These are phyloP conservation scores for Chrysoperla carnea DNA, from an alignment of 1,140 invertebrate species.

Conservation along the genomic window DNA sequence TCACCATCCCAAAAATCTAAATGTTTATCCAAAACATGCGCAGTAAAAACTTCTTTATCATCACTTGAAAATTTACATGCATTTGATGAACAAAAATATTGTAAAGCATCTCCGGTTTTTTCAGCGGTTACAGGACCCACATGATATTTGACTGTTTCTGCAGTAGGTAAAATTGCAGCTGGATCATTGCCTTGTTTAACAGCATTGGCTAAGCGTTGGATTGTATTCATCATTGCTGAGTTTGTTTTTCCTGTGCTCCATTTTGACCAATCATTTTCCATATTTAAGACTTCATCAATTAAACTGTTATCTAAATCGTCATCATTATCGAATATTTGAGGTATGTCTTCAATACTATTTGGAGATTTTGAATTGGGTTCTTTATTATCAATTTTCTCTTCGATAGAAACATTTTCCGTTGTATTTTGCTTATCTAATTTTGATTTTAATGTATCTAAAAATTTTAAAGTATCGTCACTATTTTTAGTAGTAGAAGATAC, in stretches of 20 bases:
- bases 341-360: no score
- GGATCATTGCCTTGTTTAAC: neutral
- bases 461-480: conserved; percentile 10
- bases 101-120: neutral
- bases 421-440: neutral
- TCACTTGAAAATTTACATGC: conserved; percentile 13
- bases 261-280: neutral
- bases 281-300: no score
- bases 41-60: conserved; percentile 12
- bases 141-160: neutral
- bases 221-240: neutral
- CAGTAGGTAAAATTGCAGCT: neutral
- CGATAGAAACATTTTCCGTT: conserved; percentile 1
- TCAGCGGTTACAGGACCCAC: neutral
- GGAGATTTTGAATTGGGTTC: no score
- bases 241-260: neutral
- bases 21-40: conserved; percentile 13
- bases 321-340: no score
- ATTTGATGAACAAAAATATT: conserved; percentile 10
- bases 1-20: conserved; percentile 11
- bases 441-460: conserved; percentile 12
- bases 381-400: no score
- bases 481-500: neutral
- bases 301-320: no score
- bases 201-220: neutral